phyloP scores from a whole-genome alignment of 1,140 invertebrate species.

The Drosophila neocordata region DNA sequence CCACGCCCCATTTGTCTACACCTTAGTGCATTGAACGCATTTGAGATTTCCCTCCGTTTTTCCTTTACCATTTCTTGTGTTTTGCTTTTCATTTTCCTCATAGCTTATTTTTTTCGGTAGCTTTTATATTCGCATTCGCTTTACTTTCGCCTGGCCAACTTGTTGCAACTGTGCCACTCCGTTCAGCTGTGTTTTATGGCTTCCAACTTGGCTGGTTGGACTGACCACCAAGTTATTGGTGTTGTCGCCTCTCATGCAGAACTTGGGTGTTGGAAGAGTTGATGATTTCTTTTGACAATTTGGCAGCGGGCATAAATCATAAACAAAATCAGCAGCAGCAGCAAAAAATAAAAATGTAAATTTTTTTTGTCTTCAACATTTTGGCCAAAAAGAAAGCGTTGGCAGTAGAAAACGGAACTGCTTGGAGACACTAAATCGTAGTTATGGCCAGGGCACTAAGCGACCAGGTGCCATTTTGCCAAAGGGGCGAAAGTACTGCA shows the following conservation, averaged over 20 bases:
- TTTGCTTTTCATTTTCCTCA: slow-evolving; percentile 49
- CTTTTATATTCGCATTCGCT: slow-evolving; percentile 57
- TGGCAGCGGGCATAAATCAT: slow-evolving; percentile 56
- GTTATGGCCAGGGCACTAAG: slow-evolving; percentile 22
- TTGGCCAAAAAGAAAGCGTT: slow-evolving; percentile 65
- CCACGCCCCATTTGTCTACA: slow-evolving; percentile 41
- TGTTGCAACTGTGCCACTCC: slow-evolving; percentile 70
- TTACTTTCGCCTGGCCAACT: slow-evolving; percentile 64
- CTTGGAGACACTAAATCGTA: slow-evolving; percentile 13
- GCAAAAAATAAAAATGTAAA: slow-evolving; percentile 37
- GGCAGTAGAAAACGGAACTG: slow-evolving; percentile 61
- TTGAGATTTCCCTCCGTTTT: slow-evolving; percentile 53
- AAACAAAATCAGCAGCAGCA: slow-evolving; percentile 39
- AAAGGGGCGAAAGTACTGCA: slow-evolving; percentile 62
- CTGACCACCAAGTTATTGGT: slow-evolving; percentile 26
- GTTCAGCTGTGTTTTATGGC: slow-evolving; percentile 57
- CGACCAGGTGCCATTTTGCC: slow-evolving; percentile 24
- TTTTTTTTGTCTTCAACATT: slow-evolving; percentile 35
- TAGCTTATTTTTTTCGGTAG: slow-evolving; percentile 9
- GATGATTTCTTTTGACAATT: slow-evolving; percentile 64
- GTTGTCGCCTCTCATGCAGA: slow-evolving; percentile 51
- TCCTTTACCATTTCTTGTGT: slow-evolving; percentile 69
- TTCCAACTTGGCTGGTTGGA: slow-evolving; percentile 37
- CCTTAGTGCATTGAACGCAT: slow-evolving; percentile 72
- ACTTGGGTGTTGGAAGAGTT: slow-evolving; percentile 39